Base-by-base conservation (phyloP, 2,888 invertebrate species). In the Latrodectus hesperus region DNA sequence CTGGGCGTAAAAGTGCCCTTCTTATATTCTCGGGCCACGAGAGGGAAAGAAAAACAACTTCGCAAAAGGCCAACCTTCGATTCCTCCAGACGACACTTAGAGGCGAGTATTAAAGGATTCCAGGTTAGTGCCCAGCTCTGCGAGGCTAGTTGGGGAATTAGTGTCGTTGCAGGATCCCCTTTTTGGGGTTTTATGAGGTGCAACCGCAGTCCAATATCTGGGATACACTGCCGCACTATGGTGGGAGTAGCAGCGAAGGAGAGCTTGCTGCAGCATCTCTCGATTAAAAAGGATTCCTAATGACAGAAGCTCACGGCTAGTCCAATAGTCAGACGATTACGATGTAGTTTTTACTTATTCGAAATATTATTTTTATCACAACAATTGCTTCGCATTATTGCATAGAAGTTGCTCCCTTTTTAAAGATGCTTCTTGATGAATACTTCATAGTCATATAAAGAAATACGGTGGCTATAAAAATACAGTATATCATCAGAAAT, bases 81-180 rank as follows among this genome's bases (percentile, higher is more conserved):
- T 81, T 81, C 86, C 76, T 70, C 71, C 51, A 71, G 80, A 77
- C 77, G 72, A 72, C 77, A 84, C 84, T 84, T 84, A 84, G 77
- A 84, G 74, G 85, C 65, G 67, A 70, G 81, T 81, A 79, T 85
- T 85, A 79, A 67, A 74, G 74, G 79, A 60, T 71, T 85, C 74
- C 75, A 75, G 81, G 81, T 81, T 85, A 85, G 78, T 75, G 74
- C 80, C 68, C 70, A n/a, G 79, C 79, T 74, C 86, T 67, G 81
- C 38, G 86, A 81, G 86, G 76, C 64, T 86, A 70, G 49, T 72
- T 75, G 49, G 76, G 71, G 86, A 86, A 81, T 86, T 86, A 86
- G 76, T 81, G 86, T 86, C 86, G 76, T 53, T 75, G 52, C 52
- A 53, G 75, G 75, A 16, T 60, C 81, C 53, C 71, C 26, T 75